phyloP scores from a whole-genome alignment of 2,113 vertebrate genomes.

The Lepisosteus oculatus region DNA sequence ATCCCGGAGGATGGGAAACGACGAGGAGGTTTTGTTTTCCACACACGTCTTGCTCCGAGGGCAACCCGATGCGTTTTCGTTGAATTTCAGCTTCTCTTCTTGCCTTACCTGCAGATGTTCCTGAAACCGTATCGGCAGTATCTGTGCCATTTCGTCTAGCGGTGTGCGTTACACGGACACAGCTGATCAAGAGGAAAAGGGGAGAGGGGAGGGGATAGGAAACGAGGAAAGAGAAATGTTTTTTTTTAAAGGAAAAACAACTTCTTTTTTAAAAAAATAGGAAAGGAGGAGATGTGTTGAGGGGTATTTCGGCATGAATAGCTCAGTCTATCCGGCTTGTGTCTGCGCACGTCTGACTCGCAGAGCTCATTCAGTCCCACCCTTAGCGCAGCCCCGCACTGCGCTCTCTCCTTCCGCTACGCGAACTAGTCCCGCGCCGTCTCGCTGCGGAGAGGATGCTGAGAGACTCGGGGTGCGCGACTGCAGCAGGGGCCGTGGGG shows the following conservation, averaged over 20 bases:
- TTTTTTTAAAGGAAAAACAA: constrained; percentile 27
- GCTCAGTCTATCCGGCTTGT: constrained; percentile 29
- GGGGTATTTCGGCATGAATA: constrained; percentile 4
- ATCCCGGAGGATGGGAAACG: constrained; percentile 54
- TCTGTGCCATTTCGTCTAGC: constrained; percentile 63
- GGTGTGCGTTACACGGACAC: constrained; percentile 32
- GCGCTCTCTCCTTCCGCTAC: constrained; percentile 56
- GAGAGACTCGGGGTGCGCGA: neutral
- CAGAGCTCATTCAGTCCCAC: constrained; percentile 55
- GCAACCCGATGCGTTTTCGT: constrained; percentile 15
- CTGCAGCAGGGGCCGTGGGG: neutral
- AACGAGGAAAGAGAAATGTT: constrained; percentile 37
- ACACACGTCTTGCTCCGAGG: constrained; percentile 18
- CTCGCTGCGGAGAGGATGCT: constrained; percentile 16
- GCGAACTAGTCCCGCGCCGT: constrained; percentile 56
- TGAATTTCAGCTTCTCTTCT: constrained; percentile 21
- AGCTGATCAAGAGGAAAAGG: constrained; percentile 27
- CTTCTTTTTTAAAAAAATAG: constrained; percentile 40
- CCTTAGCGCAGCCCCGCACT: constrained; percentile 37
- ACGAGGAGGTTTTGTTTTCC: constrained; percentile 21
- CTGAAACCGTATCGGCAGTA: constrained; percentile 71
- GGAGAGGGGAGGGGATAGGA: constrained; percentile 51
- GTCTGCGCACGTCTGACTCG: constrained; percentile 45
- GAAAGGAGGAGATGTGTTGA: constrained; percentile 23
- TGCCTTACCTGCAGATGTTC: constrained; percentile 74